A percentile compares a stretch with the other conserved stretches of the same genome.
Conservation (phyloP, 1,140 invertebrate species). For the Caenorhabditis remanei region DNA sequence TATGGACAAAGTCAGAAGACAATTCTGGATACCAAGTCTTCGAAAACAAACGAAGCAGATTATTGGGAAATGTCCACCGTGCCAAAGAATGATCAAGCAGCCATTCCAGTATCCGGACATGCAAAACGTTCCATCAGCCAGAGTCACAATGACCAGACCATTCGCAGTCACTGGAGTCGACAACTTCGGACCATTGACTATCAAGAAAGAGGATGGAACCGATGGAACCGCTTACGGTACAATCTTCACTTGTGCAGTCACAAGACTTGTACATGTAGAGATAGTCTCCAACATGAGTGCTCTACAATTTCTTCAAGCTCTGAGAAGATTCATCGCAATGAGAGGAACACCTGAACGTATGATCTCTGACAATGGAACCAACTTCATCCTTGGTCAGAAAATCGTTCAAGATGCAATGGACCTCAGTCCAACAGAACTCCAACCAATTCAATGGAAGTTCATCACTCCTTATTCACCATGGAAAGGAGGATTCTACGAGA, state of each 20-base stretch:
- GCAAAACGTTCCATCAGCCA: neutral
- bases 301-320: slow-evolving; percentile 19
- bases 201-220: neutral
- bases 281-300: neutral
- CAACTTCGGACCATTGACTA: slow-evolving; percentile 46
- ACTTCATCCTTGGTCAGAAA: slow-evolving; percentile 4
- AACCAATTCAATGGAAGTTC: slow-evolving; percentile 9
- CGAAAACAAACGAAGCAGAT: neutral
- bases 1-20: neutral
- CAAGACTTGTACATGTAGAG: slow-evolving; percentile 37
- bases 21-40: slow-evolving; percentile 17
- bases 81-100: neutral
- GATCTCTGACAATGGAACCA: slow-evolving; percentile 53
- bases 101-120: slow-evolving; percentile 50
- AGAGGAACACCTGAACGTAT: slow-evolving; percentile 44
- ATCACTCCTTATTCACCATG: slow-evolving; percentile 61
- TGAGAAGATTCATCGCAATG: slow-evolving; percentile 37
- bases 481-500: slow-evolving; percentile 59
- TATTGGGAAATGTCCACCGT: neutral
- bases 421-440: neutral
- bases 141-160: slow-evolving; percentile 13
- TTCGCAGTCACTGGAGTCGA: slow-evolving; percentile 42
- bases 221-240: slow-evolving; percentile 34
- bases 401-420: slow-evolving; percentile 2
- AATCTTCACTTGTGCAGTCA: slow-evolving; percentile 42